phyloP scores from a whole-genome alignment of 2,888 invertebrate genomes.

The Aphodius sticticus region DNA sequence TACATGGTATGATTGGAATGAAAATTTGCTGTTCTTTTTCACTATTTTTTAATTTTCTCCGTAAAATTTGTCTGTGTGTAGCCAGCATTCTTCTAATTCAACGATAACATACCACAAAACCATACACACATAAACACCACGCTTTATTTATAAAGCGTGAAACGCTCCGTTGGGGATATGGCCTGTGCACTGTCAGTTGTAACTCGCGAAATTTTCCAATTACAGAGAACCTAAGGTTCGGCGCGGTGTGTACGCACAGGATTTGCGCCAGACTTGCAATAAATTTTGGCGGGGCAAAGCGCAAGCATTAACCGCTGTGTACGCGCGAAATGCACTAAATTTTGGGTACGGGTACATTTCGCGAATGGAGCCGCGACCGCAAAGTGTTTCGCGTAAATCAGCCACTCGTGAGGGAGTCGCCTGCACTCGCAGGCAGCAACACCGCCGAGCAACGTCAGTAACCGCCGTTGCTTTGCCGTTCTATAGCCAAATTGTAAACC shows the following conservation, averaged over 20 bases:
- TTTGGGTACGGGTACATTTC: constrained; percentile 19
- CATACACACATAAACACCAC: background rate
- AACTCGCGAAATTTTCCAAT: background rate
- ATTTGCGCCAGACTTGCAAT: background rate
- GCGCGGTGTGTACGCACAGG: background rate
- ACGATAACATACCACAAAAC: no score
- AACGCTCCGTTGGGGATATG: background rate
- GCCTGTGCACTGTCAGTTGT: background rate
- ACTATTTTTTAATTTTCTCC: no score
- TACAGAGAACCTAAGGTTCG: background rate
- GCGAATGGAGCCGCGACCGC: constrained; percentile 21
- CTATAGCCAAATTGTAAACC: background rate
- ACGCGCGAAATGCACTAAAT: constrained; percentile 17
- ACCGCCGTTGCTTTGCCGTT: background rate
- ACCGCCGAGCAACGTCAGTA: background rate
- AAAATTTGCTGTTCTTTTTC: no score
- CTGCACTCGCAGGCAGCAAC: background rate
- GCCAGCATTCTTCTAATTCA: no score
- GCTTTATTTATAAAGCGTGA: background rate
- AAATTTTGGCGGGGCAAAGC: background rate
- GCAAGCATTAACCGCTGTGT: background rate
- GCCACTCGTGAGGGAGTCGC: constrained; percentile 14
- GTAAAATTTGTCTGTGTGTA: no score
- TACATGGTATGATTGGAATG: no score
- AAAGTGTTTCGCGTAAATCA: constrained; percentile 27